Conservation (phyloP, 1,140 invertebrate species). For the Cherax destructor region DNA sequence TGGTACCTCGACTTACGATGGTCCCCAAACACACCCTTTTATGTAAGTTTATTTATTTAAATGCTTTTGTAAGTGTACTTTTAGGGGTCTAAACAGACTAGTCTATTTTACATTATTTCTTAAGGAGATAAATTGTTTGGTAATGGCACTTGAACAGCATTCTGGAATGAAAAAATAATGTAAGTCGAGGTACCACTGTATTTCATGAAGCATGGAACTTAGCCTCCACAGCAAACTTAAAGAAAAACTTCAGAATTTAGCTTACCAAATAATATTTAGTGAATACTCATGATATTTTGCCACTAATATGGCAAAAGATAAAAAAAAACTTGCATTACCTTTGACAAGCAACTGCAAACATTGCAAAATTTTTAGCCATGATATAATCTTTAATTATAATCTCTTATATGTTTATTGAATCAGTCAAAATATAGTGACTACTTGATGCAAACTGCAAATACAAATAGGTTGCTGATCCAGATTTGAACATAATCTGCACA, state of each 20-base stretch:
- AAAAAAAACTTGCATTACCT: not conserved
- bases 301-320: not conserved
- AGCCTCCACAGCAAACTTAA: not conserved
- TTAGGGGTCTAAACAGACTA: too few relatives aligned
- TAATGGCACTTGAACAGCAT: too few relatives aligned
- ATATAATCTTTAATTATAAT: not conserved
- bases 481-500: too few relatives aligned
- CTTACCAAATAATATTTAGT: not conserved
- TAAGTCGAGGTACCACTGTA: too few relatives aligned
- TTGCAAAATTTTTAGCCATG: not conserved
- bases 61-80: too few relatives aligned
- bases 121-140: too few relatives aligned
- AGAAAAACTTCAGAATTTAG: not conserved
- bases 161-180: too few relatives aligned
- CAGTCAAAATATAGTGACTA: not conserved
- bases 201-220: too few relatives aligned
- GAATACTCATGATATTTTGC: conserved; percentile 1
- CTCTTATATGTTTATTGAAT: not conserved
- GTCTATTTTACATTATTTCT: too few relatives aligned
- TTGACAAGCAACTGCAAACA: not conserved
- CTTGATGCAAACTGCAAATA: not conserved
- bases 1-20: too few relatives aligned
- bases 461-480: not conserved
- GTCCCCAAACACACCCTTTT: too few relatives aligned
- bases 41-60: too few relatives aligned